These are phyloP conservation scores for Psophia crepitans DNA, from an alignment of 2,113 vertebrate genomes.

Conservation along the genomic window DNA sequence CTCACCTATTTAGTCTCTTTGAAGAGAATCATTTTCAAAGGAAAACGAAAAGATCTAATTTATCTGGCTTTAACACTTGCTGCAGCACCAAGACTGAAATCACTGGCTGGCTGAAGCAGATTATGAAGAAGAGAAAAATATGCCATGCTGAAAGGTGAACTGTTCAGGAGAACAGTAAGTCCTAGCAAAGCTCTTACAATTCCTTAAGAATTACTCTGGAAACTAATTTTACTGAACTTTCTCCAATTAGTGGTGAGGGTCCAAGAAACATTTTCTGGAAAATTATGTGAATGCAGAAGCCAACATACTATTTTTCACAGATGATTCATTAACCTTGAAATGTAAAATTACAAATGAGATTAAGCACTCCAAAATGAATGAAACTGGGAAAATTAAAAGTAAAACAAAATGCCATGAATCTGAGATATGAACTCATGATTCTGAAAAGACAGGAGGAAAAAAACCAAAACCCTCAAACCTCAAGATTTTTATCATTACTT, in stretches of 20 bases:
- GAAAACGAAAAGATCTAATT: neutral
- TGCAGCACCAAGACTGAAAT: neutral
- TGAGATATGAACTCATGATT: neutral
- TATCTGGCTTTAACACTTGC: neutral
- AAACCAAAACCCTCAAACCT: neutral
- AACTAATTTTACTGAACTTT: conserved; percentile 4
- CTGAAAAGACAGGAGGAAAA: neutral
- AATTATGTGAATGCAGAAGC: neutral
- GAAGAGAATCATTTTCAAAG: neutral
- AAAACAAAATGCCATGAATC: neutral
- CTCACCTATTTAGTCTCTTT: neutral
- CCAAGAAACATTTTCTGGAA: neutral
- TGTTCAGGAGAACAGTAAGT: neutral
- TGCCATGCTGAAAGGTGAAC: neutral
- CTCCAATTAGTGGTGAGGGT: neutral
- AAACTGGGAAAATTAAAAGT: neutral
- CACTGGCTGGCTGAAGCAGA: neutral
- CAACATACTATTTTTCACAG: neutral
- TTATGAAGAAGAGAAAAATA: neutral
- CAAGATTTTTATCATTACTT: neutral
- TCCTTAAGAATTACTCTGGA: neutral
- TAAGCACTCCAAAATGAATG: neutral
- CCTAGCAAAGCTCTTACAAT: neutral
- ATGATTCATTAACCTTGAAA: neutral
- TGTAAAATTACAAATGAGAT: neutral